These are phyloP conservation scores for Serripes groenlandicus DNA, from an alignment of 2,888 invertebrate species.

Conservation along the genomic window DNA sequence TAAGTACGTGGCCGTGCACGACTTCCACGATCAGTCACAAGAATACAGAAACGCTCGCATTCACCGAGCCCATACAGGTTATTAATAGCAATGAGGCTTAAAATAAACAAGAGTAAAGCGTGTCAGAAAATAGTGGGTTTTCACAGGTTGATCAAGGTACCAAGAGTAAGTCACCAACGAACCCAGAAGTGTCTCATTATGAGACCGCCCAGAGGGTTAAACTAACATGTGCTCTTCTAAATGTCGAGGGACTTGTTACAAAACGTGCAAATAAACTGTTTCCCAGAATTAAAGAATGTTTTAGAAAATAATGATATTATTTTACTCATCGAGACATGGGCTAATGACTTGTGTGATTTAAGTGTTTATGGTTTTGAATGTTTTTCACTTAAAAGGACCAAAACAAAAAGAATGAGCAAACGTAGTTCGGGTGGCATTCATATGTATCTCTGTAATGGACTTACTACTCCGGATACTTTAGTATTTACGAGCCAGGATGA, in stretches of 20 bases:
- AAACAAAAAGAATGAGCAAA: not conserved
- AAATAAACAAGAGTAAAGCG: too few relatives aligned
- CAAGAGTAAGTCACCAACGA: too few relatives aligned
- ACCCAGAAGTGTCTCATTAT: too few relatives aligned
- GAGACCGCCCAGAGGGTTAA: constrained; percentile 16
- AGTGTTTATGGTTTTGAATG: not conserved
- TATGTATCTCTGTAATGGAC: not conserved
- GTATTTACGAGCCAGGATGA: constrained; percentile 6
- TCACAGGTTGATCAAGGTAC: too few relatives aligned
- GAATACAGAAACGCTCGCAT: too few relatives aligned
- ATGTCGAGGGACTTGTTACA: constrained; percentile 26
- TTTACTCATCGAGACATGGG: constrained; percentile 40
- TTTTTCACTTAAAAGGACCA: not conserved
- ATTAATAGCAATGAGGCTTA: too few relatives aligned
- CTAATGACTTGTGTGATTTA: not conserved
- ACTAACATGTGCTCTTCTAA: not conserved
- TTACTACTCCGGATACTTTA: not conserved
- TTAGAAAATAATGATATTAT: constrained; percentile 34
- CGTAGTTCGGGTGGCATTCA: not conserved
- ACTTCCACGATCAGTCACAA: too few relatives aligned
- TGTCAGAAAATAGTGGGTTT: too few relatives aligned
- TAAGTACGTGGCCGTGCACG: too few relatives aligned
- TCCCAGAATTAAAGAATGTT: constrained; percentile 24
- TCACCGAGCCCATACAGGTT: too few relatives aligned
- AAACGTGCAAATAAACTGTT: constrained; percentile 28